These are phyloP conservation scores for Zelleria hepariella DNA, from an alignment of 2,888 invertebrate species.

Conservation along the genomic window DNA sequence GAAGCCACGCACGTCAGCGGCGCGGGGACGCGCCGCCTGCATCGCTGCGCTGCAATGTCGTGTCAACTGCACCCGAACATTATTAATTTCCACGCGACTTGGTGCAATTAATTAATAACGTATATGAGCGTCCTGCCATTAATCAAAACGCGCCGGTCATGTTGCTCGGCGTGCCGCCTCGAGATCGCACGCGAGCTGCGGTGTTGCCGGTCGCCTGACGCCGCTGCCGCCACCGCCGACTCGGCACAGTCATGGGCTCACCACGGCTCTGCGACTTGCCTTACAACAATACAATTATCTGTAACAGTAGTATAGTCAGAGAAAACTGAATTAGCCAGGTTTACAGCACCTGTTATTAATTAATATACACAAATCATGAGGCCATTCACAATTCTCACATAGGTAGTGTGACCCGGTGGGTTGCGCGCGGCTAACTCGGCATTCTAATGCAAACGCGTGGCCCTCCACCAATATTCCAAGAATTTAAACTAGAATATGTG, in stretches of 20 bases:
- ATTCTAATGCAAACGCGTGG: neutral
- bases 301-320: too few relatives aligned
- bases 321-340: too few relatives aligned
- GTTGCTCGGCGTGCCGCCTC: slow-evolving; percentile 18
- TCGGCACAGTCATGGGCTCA: too few relatives aligned
- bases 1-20: slow-evolving; percentile 19
- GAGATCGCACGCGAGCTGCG: neutral
- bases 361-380: neutral
- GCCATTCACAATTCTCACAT: neutral
- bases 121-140: slow-evolving; percentile 44
- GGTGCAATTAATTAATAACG: slow-evolving; percentile 54
- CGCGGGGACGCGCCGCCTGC: slow-evolving; percentile 20
- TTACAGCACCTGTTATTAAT: neutral
- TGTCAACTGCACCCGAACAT: slow-evolving; percentile 58
- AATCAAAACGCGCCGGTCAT: slow-evolving; percentile 40
- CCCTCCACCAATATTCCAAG: neutral
- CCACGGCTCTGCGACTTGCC: too few relatives aligned
- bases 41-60: slow-evolving; percentile 26
- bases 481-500: neutral
- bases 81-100: slow-evolving; percentile 52
- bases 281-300: too few relatives aligned
- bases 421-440: too few relatives aligned
- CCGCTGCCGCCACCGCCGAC: neutral
- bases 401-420: too few relatives aligned
- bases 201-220: neutral